Evolutionary conservation across 2,113 vertebrate species (phyloP).

Genomic region (Notechis scutatus): DNA sequence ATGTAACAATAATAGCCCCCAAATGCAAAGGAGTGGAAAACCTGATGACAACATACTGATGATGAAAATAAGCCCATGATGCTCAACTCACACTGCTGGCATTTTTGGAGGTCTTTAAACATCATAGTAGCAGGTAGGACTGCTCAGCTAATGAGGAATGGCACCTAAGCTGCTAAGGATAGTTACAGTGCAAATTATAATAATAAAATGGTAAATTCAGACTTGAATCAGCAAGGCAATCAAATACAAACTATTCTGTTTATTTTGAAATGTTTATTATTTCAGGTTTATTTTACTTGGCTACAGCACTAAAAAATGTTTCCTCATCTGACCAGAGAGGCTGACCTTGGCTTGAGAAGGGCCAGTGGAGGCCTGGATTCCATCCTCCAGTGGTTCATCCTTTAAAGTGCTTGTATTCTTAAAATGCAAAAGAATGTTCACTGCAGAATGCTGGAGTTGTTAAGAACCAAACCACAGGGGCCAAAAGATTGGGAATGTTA

Average conservation of each 20-base stretch:
- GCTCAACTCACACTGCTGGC: not conserved
- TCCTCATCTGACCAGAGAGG: constrained; percentile 34
- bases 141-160: not conserved
- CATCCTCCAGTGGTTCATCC: constrained; percentile 33
- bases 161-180: not conserved
- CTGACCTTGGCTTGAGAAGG: constrained; percentile 49
- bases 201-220: not conserved
- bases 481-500: constrained; percentile 52
- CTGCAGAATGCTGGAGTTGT: constrained; percentile 32
- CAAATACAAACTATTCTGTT: constrained; percentile 7
- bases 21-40: not conserved
- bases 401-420: constrained; percentile 46
- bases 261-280: not conserved
- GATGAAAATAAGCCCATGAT: not conserved
- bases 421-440: constrained; percentile 16
- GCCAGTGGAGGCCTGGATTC: constrained; percentile 42
- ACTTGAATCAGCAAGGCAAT: not conserved
- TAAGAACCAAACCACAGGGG: constrained; percentile 59
- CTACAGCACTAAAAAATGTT: constrained; percentile 39
- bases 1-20: not conserved
- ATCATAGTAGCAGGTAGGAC: not conserved
- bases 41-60: not conserved
- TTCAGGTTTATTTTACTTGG: constrained; percentile 54
- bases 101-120: not conserved
- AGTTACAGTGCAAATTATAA: not conserved